Base-by-base conservation (phyloP, 2,888 invertebrate species). In the Crepidodera aurea region DNA sequence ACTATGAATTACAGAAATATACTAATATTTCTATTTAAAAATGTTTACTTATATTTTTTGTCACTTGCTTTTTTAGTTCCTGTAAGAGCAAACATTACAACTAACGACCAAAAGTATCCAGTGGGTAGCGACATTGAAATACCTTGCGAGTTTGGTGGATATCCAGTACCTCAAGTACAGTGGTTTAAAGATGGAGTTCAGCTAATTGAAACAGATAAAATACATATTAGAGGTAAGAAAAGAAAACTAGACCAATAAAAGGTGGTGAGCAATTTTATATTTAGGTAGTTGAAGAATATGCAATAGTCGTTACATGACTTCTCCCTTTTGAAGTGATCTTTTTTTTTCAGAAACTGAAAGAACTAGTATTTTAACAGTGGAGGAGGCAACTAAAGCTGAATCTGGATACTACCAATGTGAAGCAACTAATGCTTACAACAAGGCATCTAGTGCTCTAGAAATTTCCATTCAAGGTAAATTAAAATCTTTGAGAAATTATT, bases 351-450 rank as follows among this genome's bases (percentile, higher is more conserved):
- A 57, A 48, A 50, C 25, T 37, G 57, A 57, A n/a, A 39, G 57
- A 42, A 25, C 3, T 10, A 57, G 57, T 19, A 15, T 48, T 16
- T 27, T 57, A 22, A 39, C 57, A 18, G 88, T 97, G 53, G 78
- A 82, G 25, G 82, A 86, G 53, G 87, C 90, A 10, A 84, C 84
- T 37, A 80, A 83, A 50, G 83, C 83, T 25, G 96, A 97, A 81
- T 87, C 90, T 42, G 96, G 95, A 37, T 82, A 81, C 66, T 97
- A 97, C 80, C 86, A 87, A 51, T 97, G 96, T 80, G 88, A 90
- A 76, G 96, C 94, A 1, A 82, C 84, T 68, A 96, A 96, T 83
- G 83, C 85, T 0, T 89, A 88, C 79, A 88, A 88, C 57, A 84
- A 85, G 34, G 85, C 87, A 70, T 83, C 85, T 16, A 88, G 88